These are phyloP conservation scores for Drosophila rellima DNA, from an alignment of 2,888 invertebrate genomes.

Conservation along the genomic window DNA sequence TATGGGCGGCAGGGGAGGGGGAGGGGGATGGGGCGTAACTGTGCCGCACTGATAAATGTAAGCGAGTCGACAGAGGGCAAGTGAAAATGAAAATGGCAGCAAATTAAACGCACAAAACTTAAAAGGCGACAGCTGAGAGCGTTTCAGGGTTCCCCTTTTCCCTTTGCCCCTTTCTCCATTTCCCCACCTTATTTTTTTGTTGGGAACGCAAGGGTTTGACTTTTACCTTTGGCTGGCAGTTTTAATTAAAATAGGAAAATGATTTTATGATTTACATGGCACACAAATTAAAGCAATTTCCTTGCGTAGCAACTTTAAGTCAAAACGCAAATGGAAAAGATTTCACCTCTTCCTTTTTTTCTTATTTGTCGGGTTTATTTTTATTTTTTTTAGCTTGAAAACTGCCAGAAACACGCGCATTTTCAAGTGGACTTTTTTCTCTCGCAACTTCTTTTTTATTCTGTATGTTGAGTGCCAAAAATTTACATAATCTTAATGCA, in stretches of 20 bases:
- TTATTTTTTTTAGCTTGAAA: conserved; percentile 38
- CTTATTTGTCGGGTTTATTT: background rate
- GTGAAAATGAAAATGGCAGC: conserved; percentile 74
- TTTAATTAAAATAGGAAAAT: conserved; percentile 73
- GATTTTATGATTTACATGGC: conserved; percentile 61
- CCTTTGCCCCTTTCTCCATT: background rate
- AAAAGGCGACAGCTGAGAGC: conserved; percentile 53
- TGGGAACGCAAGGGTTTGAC: conserved; percentile 25
- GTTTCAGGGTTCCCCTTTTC: conserved; percentile 11
- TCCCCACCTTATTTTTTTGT: background rate
- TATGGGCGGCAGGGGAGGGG: background rate
- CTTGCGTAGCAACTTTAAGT: conserved; percentile 38
- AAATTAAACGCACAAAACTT: conserved; percentile 75
- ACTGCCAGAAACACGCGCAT: conserved; percentile 78
- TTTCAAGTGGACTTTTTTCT: conserved; percentile 53
- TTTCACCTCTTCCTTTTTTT: background rate
- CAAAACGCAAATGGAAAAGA: background rate
- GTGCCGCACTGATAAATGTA: conserved; percentile 61
- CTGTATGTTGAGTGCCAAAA: conserved; percentile 42
- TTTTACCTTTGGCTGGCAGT: conserved; percentile 53
- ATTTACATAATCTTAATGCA: conserved; percentile 82
- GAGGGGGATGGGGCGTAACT: conserved; percentile 36
- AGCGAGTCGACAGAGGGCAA: conserved; percentile 53
- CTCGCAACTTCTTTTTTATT: background rate
- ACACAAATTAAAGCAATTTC: conserved; percentile 40